Conservation (phyloP, 64 coral and sea anemone genomes). For the Pocillopora damicornis region DNA sequence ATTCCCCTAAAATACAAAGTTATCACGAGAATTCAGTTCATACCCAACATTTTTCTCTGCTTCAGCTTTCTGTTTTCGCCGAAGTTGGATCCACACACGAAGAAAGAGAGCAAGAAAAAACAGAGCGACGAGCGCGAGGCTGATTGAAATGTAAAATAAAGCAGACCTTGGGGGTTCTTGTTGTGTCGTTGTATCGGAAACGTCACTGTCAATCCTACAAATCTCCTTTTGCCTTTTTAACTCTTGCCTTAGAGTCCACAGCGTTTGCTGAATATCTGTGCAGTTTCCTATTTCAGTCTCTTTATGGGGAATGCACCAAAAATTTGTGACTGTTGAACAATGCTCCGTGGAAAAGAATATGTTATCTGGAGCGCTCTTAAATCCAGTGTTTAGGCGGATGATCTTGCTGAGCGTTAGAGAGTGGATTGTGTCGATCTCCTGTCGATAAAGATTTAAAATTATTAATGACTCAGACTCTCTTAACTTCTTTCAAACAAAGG, state of each 20-base stretch:
- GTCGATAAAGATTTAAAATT: neutral
- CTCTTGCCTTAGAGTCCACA: neutral
- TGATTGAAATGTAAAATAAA: neutral
- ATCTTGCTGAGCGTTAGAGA: constrained; percentile 71
- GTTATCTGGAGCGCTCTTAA: constrained; percentile 61
- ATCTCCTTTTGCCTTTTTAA: neutral
- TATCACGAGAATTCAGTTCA: neutral
- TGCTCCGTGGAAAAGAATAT: constrained; percentile 67
- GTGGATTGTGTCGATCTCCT: constrained; percentile 74
- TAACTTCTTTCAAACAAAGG: neutral
- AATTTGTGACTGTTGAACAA: constrained; percentile 55
- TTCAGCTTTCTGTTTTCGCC: neutral
- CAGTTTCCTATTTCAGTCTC: neutral
- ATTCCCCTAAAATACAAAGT: no score
- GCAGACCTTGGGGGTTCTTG: neutral
- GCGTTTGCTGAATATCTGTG: neutral
- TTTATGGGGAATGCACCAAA: constrained; percentile 56
- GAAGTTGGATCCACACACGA: neutral
- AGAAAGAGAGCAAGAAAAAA: neutral
- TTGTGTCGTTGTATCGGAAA: neutral
- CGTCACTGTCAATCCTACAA: neutral
- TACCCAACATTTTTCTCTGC: neutral
- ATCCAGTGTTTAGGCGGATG: constrained; percentile 63
- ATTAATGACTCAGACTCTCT: neutral
- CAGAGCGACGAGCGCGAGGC: neutral